Conservation (phyloP, 30 jellyfish, hydroid and myxozoan species). For the Cassiopea xamachana region DNA sequence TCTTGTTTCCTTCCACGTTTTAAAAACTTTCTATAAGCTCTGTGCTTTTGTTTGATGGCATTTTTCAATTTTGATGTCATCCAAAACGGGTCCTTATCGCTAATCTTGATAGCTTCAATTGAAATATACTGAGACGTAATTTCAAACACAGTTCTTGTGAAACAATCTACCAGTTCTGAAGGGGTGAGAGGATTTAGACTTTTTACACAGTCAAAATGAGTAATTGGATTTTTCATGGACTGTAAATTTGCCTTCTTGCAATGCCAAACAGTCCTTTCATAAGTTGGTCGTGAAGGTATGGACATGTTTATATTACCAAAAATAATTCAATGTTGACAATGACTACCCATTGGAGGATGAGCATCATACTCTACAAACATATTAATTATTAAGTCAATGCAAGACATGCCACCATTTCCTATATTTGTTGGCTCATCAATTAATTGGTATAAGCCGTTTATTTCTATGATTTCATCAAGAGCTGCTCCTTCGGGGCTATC, state of each 20-base stretch:
- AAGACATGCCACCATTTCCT: slow-evolving; percentile 10
- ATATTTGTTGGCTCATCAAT: slow-evolving; percentile 48
- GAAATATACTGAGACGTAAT: background rate
- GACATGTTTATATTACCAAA: slow-evolving; percentile 26
- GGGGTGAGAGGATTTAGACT: background rate
- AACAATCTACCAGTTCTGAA: slow-evolving; percentile 11
- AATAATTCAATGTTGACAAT: slow-evolving; percentile 31
- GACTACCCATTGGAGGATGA: slow-evolving; percentile 39
- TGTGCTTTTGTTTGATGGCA: slow-evolving; percentile 18
- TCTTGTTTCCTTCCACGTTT: slow-evolving; percentile 31
- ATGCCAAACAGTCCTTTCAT: slow-evolving; percentile 26
- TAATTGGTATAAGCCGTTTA: slow-evolving; percentile 20
- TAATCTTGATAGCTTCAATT: background rate
- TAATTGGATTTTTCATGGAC: background rate
- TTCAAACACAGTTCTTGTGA: background rate
- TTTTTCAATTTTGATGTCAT: background rate
- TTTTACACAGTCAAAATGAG: background rate
- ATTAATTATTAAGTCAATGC: background rate
- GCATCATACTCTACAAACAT: background rate
- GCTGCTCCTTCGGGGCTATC: slow-evolving; percentile 41
- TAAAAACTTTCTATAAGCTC: background rate
- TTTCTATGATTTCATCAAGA: slow-evolving; percentile 35
- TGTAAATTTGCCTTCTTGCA: slow-evolving; percentile 8
- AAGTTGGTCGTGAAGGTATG: slow-evolving; percentile 13
- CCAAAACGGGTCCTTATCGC: slow-evolving; percentile 15